Evolutionary conservation across 2,888 invertebrate genomes (phyloP).

Genomic region (Drosophila ustulata): DNA sequence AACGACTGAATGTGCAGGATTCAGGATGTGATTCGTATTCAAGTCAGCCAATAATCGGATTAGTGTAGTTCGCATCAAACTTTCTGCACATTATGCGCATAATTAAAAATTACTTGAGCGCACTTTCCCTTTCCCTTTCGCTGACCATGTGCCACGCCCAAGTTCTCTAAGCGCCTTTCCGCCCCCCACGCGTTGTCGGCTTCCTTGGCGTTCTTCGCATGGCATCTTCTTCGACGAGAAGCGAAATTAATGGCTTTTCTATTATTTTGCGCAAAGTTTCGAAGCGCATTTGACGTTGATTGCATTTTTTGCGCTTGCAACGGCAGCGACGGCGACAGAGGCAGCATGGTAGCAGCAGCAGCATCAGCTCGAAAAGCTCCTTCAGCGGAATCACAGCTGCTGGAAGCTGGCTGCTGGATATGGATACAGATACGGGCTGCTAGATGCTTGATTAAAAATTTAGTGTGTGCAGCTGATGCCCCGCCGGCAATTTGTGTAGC

Average conservation of each 20-base stretch:
- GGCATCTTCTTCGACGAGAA: slow-evolving; percentile 74
- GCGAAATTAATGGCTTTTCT: slow-evolving; percentile 79
- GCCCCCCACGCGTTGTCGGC: slow-evolving; percentile 6
- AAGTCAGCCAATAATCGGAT: slow-evolving; percentile 64
- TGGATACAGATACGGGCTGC: slow-evolving; percentile 37
- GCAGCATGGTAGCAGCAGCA: background rate
- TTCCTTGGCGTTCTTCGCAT: slow-evolving; percentile 9
- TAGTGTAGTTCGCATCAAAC: slow-evolving; percentile 53
- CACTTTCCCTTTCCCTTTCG: slow-evolving; percentile 16
- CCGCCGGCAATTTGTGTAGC: slow-evolving; percentile 63
- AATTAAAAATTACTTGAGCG: slow-evolving; percentile 74
- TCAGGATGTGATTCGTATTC: slow-evolving; percentile 11
- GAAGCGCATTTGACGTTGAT: slow-evolving; percentile 79
- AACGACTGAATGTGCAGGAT: background rate
- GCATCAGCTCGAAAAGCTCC: slow-evolving; percentile 46
- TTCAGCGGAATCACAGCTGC: slow-evolving; percentile 72
- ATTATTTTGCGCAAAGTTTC: slow-evolving; percentile 79
- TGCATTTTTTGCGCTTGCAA: slow-evolving; percentile 72
- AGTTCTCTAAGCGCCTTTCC: slow-evolving; percentile 27
- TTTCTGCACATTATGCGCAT: slow-evolving; percentile 73
- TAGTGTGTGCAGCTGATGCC: slow-evolving; percentile 67
- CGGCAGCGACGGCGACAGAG: slow-evolving; percentile 19
- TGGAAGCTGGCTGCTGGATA: slow-evolving; percentile 29
- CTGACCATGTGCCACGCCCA: slow-evolving; percentile 41
- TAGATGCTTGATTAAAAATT: slow-evolving; percentile 76